Evolutionary conservation across 2,797 vertebrate species (phyloP), one percentile per base, ranked within the genome.

Genomic region (Dryobates pubescens): DNA sequence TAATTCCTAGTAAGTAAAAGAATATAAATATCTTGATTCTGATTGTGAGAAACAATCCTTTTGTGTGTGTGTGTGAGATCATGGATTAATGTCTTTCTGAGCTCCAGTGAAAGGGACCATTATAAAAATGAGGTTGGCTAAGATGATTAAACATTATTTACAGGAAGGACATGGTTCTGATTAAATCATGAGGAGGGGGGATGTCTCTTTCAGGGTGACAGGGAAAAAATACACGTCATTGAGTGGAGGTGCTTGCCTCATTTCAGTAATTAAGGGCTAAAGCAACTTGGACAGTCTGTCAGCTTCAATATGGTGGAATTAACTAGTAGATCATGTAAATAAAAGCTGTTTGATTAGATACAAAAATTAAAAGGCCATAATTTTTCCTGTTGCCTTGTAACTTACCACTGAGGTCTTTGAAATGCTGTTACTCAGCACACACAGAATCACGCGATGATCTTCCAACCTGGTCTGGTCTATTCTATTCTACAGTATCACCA

Each of bases 111-210:
- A 95, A 96, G 61, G 57, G 91, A 53, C 91, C 94, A 96, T 98
- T 97, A 97, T 82, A 88, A 91, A 97, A 97, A 97, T 97, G 97
- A 98, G 95, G 94, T 95, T 97, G 91, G 95, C 96, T 97, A 97
- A 98, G 97, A 97, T 97, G 97, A 98, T 98, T 98, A 98, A 96
- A 97, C 36, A 9, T 98, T 98, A 98, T 98, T 99, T 98, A 99
- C 97, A 98, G 97, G 96, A 97, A 91, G 91, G 91, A 82, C 75
- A 95, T 84, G 92, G 88, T 81, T 92, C 95, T 98, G 98, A 97
- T 97, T 96, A 97, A 98, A 92, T 75, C 86, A 95, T 68, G 68
- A 63, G 59, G 59, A 43, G 32, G 38, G 36, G 80, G 20, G 41
- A 9, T 4, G 34, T 71, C 70, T 86, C 54, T 94, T 64, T 69